A percentile compares a stretch with the other conserved stretches of the same genome.
phyloP scores from a whole-genome alignment of 2,797 vertebrate genomes.

The Macroramphosus scolopax region DNA sequence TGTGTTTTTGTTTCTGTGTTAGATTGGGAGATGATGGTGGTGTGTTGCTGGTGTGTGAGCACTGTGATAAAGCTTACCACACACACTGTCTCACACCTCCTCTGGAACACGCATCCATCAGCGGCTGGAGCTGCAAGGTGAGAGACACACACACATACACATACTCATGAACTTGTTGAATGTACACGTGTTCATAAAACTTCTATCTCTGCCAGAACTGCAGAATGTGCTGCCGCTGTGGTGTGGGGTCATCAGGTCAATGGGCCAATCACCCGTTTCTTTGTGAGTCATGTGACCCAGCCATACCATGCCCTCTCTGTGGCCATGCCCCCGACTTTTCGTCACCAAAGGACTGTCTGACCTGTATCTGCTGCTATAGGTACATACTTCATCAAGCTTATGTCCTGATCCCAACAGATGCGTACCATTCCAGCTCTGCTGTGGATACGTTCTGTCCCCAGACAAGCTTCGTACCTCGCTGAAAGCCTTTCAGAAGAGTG shows the following conservation, averaged over 20 bases:
- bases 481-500: too few relatives aligned
- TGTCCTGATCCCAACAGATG: too few relatives aligned
- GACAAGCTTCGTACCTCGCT: too few relatives aligned
- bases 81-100: slow-evolving; percentile 90
- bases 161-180: neutral
- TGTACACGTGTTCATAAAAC: neutral
- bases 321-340: slow-evolving; percentile 78
- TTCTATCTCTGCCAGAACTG: slow-evolving; percentile 82
- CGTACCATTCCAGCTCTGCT: too few relatives aligned
- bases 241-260: slow-evolving; percentile 83
- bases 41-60: slow-evolving; percentile 90
- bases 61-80: slow-evolving; percentile 95
- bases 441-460: too few relatives aligned
- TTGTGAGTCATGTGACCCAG: slow-evolving; percentile 87
- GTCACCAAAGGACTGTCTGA: slow-evolving; percentile 81
- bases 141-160: neutral
- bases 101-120: slow-evolving; percentile 84
- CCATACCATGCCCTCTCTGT: slow-evolving; percentile 86
- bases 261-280: slow-evolving; percentile 91
- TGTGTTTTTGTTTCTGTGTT: too few relatives aligned
- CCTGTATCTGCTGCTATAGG: slow-evolving; percentile 90
- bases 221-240: slow-evolving; percentile 89
- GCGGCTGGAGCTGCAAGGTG: slow-evolving; percentile 88
- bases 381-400: too few relatives aligned
- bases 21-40: slow-evolving; percentile 88